Base-by-base conservation (phyloP, 1,140 invertebrate genomes). In the Bombus breviceps region DNA sequence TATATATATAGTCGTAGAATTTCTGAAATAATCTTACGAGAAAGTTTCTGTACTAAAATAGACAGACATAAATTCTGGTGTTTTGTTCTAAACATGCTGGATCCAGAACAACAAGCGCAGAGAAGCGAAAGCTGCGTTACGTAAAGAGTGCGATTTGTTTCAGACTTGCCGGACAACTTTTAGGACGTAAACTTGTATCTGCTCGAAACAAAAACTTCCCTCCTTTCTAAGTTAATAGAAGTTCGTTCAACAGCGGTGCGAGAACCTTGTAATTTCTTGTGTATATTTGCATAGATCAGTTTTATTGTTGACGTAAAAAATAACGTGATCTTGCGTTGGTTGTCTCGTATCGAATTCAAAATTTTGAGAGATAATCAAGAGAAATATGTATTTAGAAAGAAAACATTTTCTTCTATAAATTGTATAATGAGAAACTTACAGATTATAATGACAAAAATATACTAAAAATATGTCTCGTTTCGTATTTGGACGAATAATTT, bases 191-290 rank as follows among this genome's bases (percentile, higher is more conserved):
- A n/a, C 39, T 32, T 43, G 59, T 64, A 64, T 64, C 59, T 43
- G 18, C 59, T 32, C 2, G 6, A 32, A 64, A 64, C 59, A 64
- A 78, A 64, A 78, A 78, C 37, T 78, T 78, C 28, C n/a, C 59
- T 41, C 32, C 34, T 28, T 37, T 37, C 41, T 25, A 34, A 53
- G 41, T 75, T 75, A 22, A 47, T 43, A 34, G 8, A 32, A 34
- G n/a, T 43, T 32, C 41, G 8, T 18, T 3, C 5, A 12, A 41
- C 18, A 34, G 3, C n/a, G 47, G 5, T 15, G 12, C 12, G 57
- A 76, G 25, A 39, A 76, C 13, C 25, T 18, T 76, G 9, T n/a
- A n/a, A 43, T 43, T 53, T 76, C 15, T 59, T 76, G n/a, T 1
- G 34, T 28, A 71, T 71, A 39, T 53, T 53, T 53, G 47, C 47